Evolutionary conservation across 2,113 vertebrate species (phyloP).

Genomic region (Anseranas semipalmata): DNA sequence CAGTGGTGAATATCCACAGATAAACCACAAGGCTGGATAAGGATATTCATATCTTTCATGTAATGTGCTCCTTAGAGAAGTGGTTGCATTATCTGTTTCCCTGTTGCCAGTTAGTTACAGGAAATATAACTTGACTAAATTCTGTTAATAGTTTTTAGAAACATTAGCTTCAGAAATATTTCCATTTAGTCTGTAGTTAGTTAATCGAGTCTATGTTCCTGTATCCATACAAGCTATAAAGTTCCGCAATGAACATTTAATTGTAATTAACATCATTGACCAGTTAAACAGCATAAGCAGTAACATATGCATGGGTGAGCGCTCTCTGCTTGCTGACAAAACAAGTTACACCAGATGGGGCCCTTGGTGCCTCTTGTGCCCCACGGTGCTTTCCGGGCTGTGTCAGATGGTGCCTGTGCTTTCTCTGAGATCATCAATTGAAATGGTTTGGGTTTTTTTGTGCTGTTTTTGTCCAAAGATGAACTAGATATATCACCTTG

Average conservation of each 20-base stretch:
- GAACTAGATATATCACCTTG: background rate
- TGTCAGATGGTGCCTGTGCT: conserved; percentile 55
- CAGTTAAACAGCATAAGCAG: conserved; percentile 50
- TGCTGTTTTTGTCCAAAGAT: background rate
- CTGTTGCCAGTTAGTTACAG: background rate
- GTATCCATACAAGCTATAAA: conserved; percentile 58
- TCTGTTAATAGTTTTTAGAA: conserved; percentile 45
- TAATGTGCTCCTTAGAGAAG: background rate
- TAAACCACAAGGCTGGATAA: background rate
- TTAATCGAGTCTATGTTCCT: conserved; percentile 58
- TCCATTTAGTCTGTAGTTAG: conserved; percentile 48
- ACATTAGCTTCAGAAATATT: conserved; percentile 55
- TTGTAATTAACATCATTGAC: conserved; percentile 63
- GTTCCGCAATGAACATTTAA: conserved; percentile 44
- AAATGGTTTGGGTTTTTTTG: background rate
- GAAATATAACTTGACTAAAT: conserved; percentile 46
- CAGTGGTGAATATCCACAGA: background rate
- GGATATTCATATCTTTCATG: background rate
- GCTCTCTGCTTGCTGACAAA: conserved; percentile 52
- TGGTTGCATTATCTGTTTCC: background rate
- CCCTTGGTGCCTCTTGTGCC: background rate
- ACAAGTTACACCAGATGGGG: conserved; percentile 58
- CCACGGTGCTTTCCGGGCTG: background rate
- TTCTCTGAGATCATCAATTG: background rate
- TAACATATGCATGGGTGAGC: background rate